Evolutionary conservation across 2,113 vertebrate species (phyloP), one percentile per base, ranked within the genome.

Genomic region (Alouatta palliata): DNA sequence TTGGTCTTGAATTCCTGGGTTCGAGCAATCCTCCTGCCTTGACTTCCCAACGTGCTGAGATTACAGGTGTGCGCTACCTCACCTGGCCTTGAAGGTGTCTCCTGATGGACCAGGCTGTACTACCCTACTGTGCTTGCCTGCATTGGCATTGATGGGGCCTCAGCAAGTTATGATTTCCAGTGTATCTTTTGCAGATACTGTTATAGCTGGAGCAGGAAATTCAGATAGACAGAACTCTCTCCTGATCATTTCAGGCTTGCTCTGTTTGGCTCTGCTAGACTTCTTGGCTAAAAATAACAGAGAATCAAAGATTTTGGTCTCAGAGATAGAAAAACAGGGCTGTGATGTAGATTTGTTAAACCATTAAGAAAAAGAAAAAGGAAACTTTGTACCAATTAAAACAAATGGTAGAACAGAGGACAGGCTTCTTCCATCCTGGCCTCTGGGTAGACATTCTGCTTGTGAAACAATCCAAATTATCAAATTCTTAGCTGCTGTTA

Each of bases 351-450:
- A 85, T 94, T 88, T 95, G 70, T 93, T 96, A 86, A 91, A 56
- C 85, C 75, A 89, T 88, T 83, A 91, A 93, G 95, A 91, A 90
- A 95, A 93, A 97, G 79, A 76, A 70, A 95, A 92, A 94, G 86
- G 89, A 95, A 96, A 93, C 90, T 96, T 96, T 95, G 94, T 90
- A 92, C 56, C 87, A 96, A 49, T 95, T 83, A 95, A 94, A 97
- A 95, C 92, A 91, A 81, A 54, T 81, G 92, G 83, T 80, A 95
- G 66, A 94, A 94, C 70, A 96, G 87, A 95, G 83, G 75, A 91
- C 84, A 81, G 92, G 68, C 56, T 84, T 94, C 97, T 80, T 96
- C 1, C n/a, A 70, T 58, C 61, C 56, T 76, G 77, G 32, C n/a
- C 75, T 82, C 84, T 64, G 91, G 47, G 61, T 82, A 97, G 96